Conservation (phyloP, 2,888 invertebrate genomes). For the Drosophila sordidula region DNA sequence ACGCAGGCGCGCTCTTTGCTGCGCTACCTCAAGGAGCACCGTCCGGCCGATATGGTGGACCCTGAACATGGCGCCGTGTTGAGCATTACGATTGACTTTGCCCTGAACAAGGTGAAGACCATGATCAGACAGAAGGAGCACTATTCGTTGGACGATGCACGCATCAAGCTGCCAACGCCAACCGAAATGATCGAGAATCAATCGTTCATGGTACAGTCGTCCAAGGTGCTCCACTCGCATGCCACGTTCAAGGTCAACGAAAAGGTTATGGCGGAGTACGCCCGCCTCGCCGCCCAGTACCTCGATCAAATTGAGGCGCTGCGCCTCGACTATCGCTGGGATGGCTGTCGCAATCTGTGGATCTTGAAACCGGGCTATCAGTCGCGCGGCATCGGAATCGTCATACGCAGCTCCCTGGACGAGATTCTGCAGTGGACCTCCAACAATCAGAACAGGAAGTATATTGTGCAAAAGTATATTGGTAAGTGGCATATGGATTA, state of each 20-base stretch:
- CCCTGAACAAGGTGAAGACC: slow-evolving; percentile 61
- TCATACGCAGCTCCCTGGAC: slow-evolving; percentile 90
- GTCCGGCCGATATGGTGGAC: slow-evolving; percentile 83
- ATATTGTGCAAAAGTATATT: slow-evolving; percentile 95
- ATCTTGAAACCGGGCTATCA: slow-evolving; percentile 94
- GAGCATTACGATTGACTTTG: slow-evolving; percentile 62
- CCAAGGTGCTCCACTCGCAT: slow-evolving; percentile 81
- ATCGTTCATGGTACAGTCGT: slow-evolving; percentile 70
- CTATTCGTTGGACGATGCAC: slow-evolving; percentile 62
- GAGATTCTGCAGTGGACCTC: slow-evolving; percentile 89
- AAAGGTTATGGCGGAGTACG: slow-evolving; percentile 59
- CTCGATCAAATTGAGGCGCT: slow-evolving; percentile 87
- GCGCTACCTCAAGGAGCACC: slow-evolving; percentile 85
- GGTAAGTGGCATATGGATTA: too few species aligned
- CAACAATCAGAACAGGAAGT: slow-evolving; percentile 87
- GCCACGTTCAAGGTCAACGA: slow-evolving; percentile 69
- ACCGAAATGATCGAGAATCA: slow-evolving; percentile 65
- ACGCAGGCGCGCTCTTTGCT: slow-evolving; percentile 92
- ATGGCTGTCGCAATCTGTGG: slow-evolving; percentile 94
- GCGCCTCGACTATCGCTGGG: slow-evolving; percentile 89
- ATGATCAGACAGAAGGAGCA: slow-evolving; percentile 71
- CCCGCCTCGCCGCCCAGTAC: slow-evolving; percentile 86
- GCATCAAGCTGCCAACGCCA: slow-evolving; percentile 47
- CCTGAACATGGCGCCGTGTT: slow-evolving; percentile 86
- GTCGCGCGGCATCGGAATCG: slow-evolving; percentile 93